Evolutionary conservation across 2,888 invertebrate species (phyloP).

Genomic region (Watsonalla cultraria): DNA sequence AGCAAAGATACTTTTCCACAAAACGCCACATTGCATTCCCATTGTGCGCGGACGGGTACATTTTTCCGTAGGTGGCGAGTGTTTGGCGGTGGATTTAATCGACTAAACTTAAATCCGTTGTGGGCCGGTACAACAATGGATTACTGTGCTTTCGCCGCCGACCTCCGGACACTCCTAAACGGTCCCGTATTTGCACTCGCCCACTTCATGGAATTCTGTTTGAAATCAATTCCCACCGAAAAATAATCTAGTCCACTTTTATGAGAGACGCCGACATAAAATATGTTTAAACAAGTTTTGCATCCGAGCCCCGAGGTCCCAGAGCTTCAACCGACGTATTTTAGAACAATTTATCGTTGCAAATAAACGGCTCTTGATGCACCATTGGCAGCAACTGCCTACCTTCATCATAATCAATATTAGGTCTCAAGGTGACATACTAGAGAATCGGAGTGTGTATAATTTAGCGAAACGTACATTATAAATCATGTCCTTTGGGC

Average conservation of each 20-base stretch:
- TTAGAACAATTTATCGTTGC: conserved; percentile 2
- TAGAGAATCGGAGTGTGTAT: no score
- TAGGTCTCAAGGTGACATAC: no score
- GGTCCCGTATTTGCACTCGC: conserved; percentile 33
- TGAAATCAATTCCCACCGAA: not conserved
- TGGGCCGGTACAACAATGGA: conserved; percentile 45
- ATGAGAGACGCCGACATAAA: no score
- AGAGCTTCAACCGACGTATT: no score
- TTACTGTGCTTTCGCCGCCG: conserved; percentile 33
- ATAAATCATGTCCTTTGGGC: not conserved
- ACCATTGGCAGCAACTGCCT: no score
- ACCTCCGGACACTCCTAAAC: conserved; percentile 27
- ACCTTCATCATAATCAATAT: no score
- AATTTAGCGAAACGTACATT: no score
- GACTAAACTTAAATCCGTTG: conserved; percentile 54
- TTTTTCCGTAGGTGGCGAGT: conserved; percentile 50
- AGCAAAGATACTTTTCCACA: conserved; percentile 36
- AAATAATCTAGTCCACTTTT: no score
- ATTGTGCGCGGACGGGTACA: conserved; percentile 35
- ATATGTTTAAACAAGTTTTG: no score
- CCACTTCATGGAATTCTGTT: conserved; percentile 26
- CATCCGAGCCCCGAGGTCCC: no score
- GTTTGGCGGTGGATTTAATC: conserved; percentile 52
- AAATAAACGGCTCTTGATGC: conserved; percentile 5
- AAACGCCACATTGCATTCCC: conserved; percentile 38